Conservation (phyloP, 2,888 invertebrate genomes). For the Sicus ferrugineus region DNA sequence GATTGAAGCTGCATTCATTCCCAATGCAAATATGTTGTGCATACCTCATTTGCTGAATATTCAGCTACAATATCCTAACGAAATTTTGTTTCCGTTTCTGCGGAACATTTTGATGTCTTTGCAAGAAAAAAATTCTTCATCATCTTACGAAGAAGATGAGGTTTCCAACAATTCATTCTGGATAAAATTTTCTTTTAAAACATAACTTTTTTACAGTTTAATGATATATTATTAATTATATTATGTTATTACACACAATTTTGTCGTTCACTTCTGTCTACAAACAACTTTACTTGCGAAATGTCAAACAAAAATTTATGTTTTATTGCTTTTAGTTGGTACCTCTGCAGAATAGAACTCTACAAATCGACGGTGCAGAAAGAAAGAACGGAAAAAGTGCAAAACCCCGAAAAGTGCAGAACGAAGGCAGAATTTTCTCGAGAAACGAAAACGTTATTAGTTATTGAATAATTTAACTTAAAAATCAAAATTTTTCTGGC, state of each 20-base stretch:
- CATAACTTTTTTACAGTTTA: background rate
- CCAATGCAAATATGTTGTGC: constrained; percentile 13
- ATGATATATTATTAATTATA: background rate
- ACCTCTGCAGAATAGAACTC: background rate
- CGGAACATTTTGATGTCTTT: background rate
- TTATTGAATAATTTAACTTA: background rate
- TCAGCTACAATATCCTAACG: background rate
- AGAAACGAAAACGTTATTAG: background rate
- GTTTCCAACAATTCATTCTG: background rate
- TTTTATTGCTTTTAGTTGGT: background rate
- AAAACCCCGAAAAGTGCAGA: background rate
- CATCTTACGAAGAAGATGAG: constrained; percentile 1
- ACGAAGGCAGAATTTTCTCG: background rate
- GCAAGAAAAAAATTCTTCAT: background rate
- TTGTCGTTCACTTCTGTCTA: background rate
- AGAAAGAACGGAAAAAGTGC: background rate
- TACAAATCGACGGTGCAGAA: background rate
- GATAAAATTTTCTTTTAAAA: background rate
- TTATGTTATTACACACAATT: background rate
- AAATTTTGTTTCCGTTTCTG: background rate
- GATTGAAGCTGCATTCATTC: constrained; percentile 1
- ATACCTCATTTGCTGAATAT: background rate
- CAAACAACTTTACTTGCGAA: background rate
- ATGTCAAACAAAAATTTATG: background rate
- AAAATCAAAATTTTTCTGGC: background rate